Percentiles rank a stretch among this genome's conserved stretches.
Evolutionary conservation across 2,888 invertebrate genomes (phyloP).

Genomic region (Anaspis maculata): DNA sequence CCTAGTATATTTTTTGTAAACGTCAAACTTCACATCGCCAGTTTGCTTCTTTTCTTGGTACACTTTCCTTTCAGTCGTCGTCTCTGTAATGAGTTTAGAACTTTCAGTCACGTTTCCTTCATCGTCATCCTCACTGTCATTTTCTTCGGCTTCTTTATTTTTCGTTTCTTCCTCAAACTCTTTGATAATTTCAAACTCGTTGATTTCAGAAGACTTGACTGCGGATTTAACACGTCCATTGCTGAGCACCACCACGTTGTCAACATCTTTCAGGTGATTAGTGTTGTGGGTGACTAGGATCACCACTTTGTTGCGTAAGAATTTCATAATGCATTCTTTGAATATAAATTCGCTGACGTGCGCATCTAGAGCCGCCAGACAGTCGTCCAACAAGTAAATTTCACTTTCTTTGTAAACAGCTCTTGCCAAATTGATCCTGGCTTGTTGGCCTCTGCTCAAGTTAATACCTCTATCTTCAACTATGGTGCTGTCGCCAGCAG

Average conservation of each 20-base stretch:
- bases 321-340: constrained; percentile 46
- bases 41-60: constrained; percentile 27
- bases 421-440: constrained; percentile 68
- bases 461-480: constrained; percentile 75
- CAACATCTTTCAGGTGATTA: constrained; percentile 14
- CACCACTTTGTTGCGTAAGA: constrained; percentile 23
- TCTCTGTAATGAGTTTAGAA: constrained; percentile 5
- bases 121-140: constrained; percentile 10
- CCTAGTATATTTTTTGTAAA: constrained; percentile 30
- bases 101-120: constrained; percentile 13
- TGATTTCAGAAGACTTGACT: constrained; percentile 21
- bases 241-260: constrained; percentile 21
- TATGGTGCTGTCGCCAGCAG: constrained; percentile 63
- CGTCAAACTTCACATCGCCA: constrained; percentile 26
- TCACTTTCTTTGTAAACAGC: constrained; percentile 69
- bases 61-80: constrained; percentile 13
- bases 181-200: constrained; percentile 22
- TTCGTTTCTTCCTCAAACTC: constrained; percentile 16
- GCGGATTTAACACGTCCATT: constrained; percentile 22
- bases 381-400: constrained; percentile 71
- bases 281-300: constrained; percentile 21
- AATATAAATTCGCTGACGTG: constrained; percentile 64
- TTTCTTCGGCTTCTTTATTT: constrained; percentile 2
- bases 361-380: constrained; percentile 70
- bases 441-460: constrained; percentile 77